Conservation (phyloP, 2,797 vertebrate genomes). For the Macroramphosus scolopax region DNA sequence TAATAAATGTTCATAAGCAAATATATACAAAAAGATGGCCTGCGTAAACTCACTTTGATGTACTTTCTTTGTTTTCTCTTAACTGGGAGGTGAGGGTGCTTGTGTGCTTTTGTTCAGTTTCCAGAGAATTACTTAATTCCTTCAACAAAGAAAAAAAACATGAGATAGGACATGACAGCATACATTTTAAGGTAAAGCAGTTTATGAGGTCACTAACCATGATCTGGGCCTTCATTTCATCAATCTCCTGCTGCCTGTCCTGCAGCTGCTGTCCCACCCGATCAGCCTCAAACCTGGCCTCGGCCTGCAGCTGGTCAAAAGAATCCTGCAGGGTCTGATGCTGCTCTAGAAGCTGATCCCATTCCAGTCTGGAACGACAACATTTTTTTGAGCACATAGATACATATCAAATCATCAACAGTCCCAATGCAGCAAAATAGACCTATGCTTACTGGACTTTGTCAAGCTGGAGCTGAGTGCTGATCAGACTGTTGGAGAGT, state of each 20-base stretch:
- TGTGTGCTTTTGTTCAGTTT: conserved; percentile 82
- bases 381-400: neutral
- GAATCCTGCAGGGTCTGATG: conserved; percentile 88
- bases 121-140: conserved; percentile 81
- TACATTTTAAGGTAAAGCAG: conserved; percentile 3
- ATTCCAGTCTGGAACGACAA: conserved; percentile 81
- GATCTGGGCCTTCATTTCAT: conserved; percentile 79
- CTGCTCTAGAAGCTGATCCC: conserved; percentile 88
- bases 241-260: conserved; percentile 78
- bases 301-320: conserved; percentile 90
- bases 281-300: conserved; percentile 89
- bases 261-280: conserved; percentile 83
- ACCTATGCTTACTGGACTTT: conserved; percentile 84
- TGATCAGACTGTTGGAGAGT: conserved; percentile 84
- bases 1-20: conserved; percentile 7
- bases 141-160: conserved; percentile 47
- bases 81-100: conserved; percentile 83
- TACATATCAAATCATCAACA: no score
- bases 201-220: conserved; percentile 51
- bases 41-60: conserved; percentile 84
- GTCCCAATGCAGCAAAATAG: no score
- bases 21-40: neutral
- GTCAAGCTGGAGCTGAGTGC: conserved; percentile 87
- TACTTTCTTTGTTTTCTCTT: conserved; percentile 88
- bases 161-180: neutral